Percentiles rank a stretch among this genome's conserved stretches.
phyloP scores from a whole-genome alignment of 92 coral and sea anemone species.

The Epizoanthus fatuus region DNA sequence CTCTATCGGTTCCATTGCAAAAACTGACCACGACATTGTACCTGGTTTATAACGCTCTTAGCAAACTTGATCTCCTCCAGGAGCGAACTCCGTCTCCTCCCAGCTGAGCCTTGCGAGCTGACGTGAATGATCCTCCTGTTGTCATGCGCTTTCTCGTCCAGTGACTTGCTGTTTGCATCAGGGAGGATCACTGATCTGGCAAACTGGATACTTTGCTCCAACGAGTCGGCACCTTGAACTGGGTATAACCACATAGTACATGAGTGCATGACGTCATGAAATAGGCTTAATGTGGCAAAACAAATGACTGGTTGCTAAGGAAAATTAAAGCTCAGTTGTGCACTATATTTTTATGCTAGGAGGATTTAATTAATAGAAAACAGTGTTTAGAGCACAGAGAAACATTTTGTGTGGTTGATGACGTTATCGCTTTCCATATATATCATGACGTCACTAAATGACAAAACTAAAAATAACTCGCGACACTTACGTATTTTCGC shows the following conservation, averaged over 20 bases:
- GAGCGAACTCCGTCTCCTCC: conserved; percentile 5
- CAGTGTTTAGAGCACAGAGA: no score
- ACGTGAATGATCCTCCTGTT: conserved; percentile 6
- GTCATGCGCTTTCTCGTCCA: conserved; percentile 12
- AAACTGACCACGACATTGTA: neutral
- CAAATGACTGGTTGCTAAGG: no score
- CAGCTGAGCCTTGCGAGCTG: conserved; percentile 4
- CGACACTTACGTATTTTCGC: no score
- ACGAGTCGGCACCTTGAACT: neutral
- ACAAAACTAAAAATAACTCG: no score
- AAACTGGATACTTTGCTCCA: conserved; percentile 1
- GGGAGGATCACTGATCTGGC: conserved; percentile 30
- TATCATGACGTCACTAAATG: no score
- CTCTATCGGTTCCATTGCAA: neutral
- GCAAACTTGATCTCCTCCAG: conserved; percentile 30
- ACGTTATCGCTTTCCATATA: no score
- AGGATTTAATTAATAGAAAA: no score
- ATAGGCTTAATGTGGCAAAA: no score
- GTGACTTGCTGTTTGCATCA: neutral
- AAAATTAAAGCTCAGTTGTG: no score
- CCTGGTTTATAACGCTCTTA: conserved; percentile 10
- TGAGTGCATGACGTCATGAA: no score
- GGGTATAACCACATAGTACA: neutral
- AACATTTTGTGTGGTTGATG: no score
- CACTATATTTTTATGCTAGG: no score